Evolutionary conservation across 2,888 invertebrate genomes (phyloP), one percentile per base, ranked within the genome.

Genomic region (Cyrtodaria siliqua): DNA sequence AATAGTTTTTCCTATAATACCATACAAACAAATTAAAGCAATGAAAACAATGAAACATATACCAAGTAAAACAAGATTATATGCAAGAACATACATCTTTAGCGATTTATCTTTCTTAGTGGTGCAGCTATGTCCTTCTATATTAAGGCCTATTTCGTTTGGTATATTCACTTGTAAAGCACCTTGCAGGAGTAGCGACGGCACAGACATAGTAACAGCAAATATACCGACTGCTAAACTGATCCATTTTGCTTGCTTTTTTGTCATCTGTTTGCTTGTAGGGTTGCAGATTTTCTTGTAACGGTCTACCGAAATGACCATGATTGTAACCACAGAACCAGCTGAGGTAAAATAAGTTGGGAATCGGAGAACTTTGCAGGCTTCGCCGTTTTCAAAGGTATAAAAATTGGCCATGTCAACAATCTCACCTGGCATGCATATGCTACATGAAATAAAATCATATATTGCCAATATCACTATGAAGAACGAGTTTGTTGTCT

Each of bases 41-140:
- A 63, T 27, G 2, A 44, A 50, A 2, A 53, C 44, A 47, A 70
- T 29, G 47, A 79, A 79, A n/a, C 4, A 33, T 12, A 64, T 33
- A 4, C 61, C 40, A 24, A 75, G 61, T 24, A 62, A 49, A 18
- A 71, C 20, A 8, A 40, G 23, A 42, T 79, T 71, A 29, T 60
- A 79, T 3, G 60, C 38, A 14, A 47, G 40, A 8, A 75, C 38
- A 42, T 72, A 75, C 0, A 49, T 18, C n/a, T 62, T 64, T 27
- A 60, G 68, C 20, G 50, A 50, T 9, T 47, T 29, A 18, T 69
- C 55, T 38, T 59, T 63, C 2, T 50, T 62, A n/a, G 72, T 63
- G 14, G 69, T 76, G 33, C 80, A 80, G 49, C 73, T 73, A 23
- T 52, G 59, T 42, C 72, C 76, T 9, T 44, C 24, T 6, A 62